These are phyloP conservation scores for Hydropsyche tenuis DNA, from an alignment of 1,140 invertebrate genomes.

Conservation along the genomic window DNA sequence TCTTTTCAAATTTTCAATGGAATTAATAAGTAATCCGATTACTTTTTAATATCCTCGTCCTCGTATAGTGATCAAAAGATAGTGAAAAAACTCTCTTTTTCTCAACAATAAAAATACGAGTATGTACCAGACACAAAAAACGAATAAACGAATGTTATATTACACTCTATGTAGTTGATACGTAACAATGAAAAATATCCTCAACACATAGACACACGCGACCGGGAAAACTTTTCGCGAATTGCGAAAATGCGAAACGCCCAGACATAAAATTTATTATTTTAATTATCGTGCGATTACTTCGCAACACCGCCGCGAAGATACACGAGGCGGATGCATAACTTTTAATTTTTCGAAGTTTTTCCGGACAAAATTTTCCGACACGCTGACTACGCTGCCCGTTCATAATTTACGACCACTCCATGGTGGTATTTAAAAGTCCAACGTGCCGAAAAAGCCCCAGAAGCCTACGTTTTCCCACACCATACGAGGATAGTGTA, in stretches of 20 bases:
- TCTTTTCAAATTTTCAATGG: too few species aligned
- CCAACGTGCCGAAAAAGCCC: neutral
- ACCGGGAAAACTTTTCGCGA: neutral
- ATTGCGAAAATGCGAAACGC: conserved; percentile 6
- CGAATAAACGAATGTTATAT: too few species aligned
- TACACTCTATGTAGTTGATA: too few species aligned
- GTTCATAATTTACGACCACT: conserved; percentile 26
- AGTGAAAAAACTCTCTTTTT: too few species aligned
- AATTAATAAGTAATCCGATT: too few species aligned
- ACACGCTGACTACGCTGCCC: conserved; percentile 15
- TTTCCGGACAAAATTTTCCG: conserved; percentile 17
- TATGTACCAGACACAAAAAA: too few species aligned
- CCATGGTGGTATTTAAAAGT: conserved; percentile 21
- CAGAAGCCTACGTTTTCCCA: neutral
- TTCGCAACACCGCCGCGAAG: neutral
- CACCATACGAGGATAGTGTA: neutral
- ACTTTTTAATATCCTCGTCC: too few species aligned
- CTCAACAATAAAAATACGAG: too few species aligned
- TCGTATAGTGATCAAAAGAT: too few species aligned
- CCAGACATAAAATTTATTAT: conserved; percentile 8
- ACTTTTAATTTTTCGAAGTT: conserved; percentile 28
- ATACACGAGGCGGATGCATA: conserved; percentile 7
- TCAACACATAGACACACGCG: neutral
- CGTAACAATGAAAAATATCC: too few species aligned
- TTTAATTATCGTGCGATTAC: conserved; percentile 3